Base-by-base conservation (phyloP, 2,888 invertebrate species). In the Ditula angustiorana region DNA sequence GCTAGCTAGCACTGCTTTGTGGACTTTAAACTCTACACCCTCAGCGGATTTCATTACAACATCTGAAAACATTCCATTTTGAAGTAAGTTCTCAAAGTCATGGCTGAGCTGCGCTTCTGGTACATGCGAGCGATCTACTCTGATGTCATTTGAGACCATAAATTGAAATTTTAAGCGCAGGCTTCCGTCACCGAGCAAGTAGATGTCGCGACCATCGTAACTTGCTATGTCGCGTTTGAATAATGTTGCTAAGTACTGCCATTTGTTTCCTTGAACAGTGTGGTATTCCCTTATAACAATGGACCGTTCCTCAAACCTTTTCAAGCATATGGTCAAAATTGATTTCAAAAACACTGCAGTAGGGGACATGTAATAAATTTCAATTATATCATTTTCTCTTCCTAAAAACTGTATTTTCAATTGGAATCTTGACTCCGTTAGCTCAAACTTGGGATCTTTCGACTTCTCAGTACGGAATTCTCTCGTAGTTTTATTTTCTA, bases 361-460 rank as follows among this genome's bases (percentile, higher is more conserved):
- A 2, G 88, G 87, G 2, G 87, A 87, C 62, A 89, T 74, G 64
- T 85, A 92, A 69, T 88, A 90, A 59, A 92, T 85, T 71, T 92
- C 92, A 37, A 91, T 86, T 0, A 92, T 82, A 66, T 92, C 91
- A 64, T 90, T 89, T 59, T 88, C 82, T 49, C 83, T 80, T 1
- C 92, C 92, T 37, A 90, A 70, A 66, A 92, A 89, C 61, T 86
- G 85, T 85, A 92, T 90, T 75, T 92, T 92, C 28, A 92, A 70
- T 69, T 90, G 88, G 61, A 92, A 91, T 60, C 80, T 78, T 2
- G 83, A 79, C 55, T 86, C 81, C 1, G 73, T 59, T 2, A 74
- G 46, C 16, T 82, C 80, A 16, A 65, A 66, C 26, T 67, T 67
- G 0, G 79, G 68, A 61, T 87, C 85, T 67, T 83, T 83, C 0